Percentiles rank a stretch among this genome's conserved stretches.
Evolutionary conservation across 1,140 invertebrate species (phyloP).

Genomic region (Dinoponera quadriceps): DNA sequence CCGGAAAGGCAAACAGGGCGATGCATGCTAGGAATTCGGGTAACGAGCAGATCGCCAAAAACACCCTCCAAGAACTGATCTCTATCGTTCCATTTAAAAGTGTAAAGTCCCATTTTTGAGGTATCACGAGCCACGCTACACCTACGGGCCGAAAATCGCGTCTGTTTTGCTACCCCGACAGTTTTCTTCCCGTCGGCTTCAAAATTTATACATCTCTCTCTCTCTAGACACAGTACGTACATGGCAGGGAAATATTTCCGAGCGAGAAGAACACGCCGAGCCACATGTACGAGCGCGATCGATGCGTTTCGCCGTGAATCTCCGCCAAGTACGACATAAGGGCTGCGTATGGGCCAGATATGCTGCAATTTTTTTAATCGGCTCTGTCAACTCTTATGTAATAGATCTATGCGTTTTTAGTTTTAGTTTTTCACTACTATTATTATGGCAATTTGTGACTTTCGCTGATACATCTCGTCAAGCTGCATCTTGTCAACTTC

Average conservation of each 20-base stretch:
- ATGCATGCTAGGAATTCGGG: constrained; percentile 88
- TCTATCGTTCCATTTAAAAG: constrained; percentile 78
- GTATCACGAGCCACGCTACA: constrained; percentile 89
- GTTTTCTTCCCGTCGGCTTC: background rate
- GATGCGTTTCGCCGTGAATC: constrained; percentile 88
- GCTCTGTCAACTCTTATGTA: background rate
- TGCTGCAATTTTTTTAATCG: constrained; percentile 83
- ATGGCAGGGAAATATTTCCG: constrained; percentile 80
- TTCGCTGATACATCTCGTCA: no score
- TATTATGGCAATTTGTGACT: no score
- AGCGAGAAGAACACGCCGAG: constrained; percentile 87
- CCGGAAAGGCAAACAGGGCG: constrained; percentile 88
- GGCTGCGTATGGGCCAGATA: constrained; percentile 91
- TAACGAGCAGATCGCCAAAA: constrained; percentile 88
- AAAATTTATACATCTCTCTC: background rate
- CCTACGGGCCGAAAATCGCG: constrained; percentile 83
- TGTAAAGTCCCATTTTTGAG: constrained; percentile 83
- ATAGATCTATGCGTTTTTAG: no score
- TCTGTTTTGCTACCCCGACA: background rate
- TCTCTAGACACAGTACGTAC: constrained; percentile 72
- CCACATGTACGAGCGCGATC: constrained; percentile 89
- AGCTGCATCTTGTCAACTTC: background rate
- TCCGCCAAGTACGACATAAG: constrained; percentile 91
- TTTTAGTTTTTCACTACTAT: no score
- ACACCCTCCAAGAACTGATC: constrained; percentile 89